These are phyloP conservation scores for Hypocryptadius cinnamomeus DNA, from an alignment of 2,113 vertebrate genomes.

Conservation along the genomic window DNA sequence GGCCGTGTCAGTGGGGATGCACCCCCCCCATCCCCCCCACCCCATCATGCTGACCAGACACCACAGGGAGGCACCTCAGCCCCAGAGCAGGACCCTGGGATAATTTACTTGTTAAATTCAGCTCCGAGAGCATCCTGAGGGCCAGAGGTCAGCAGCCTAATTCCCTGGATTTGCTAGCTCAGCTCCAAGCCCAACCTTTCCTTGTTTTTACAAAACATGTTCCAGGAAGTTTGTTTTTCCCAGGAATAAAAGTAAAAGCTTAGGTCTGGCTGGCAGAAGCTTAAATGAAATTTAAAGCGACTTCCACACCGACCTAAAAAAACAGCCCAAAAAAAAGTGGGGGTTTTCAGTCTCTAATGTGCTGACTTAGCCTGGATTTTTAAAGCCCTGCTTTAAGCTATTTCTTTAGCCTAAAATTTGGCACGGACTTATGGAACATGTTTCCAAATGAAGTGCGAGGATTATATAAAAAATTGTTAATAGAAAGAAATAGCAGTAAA, in stretches of 20 bases:
- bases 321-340: neutral
- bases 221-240: conserved; percentile 52
- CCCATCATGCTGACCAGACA: neutral
- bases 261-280: conserved; percentile 9
- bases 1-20: neutral
- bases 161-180: conserved; percentile 25
- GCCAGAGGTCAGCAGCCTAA: conserved; percentile 43
- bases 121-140: neutral
- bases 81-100: neutral
- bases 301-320: neutral
- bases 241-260: conserved; percentile 19
- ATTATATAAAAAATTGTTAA: neutral
- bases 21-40: too few species aligned
- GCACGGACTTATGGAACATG: neutral
- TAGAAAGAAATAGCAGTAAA: neutral
- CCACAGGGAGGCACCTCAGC: neutral
- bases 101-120: neutral
- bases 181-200: conserved; percentile 28
- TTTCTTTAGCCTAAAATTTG: conserved; percentile 8
- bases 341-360: neutral
- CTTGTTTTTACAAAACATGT: conserved; percentile 20
- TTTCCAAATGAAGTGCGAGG: neutral
- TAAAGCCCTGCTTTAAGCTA: neutral
- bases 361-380: conserved; percentile 16
- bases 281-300: conserved; percentile 26